Conservation (phyloP, 2,113 vertebrate species). For the Varanus komodoensis region DNA sequence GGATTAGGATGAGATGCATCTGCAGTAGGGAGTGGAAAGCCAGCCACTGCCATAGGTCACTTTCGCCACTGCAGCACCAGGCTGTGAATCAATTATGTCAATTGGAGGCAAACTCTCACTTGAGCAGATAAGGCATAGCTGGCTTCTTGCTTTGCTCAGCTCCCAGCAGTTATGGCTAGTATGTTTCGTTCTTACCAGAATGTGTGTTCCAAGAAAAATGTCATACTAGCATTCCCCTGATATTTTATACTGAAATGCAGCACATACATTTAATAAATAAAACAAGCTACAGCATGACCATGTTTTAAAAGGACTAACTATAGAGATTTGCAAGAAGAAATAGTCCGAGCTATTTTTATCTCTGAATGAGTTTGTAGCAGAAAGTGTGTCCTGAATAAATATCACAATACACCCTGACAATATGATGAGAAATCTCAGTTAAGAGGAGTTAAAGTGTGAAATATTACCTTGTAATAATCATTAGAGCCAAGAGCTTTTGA, state of each 20-base stretch:
- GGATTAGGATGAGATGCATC: not conserved
- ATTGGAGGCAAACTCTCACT: not conserved
- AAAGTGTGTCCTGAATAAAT: not conserved
- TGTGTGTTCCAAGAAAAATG: not conserved
- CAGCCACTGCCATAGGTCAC: no score
- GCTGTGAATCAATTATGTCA: not conserved
- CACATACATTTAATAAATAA: not conserved
- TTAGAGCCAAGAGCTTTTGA: conserved; percentile 92
- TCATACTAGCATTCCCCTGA: not conserved
- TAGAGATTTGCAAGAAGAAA: not conserved
- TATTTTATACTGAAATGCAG: not conserved
- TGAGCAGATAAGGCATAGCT: not conserved
- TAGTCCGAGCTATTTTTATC: not conserved
- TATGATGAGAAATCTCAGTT: not conserved
- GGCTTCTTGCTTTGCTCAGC: not conserved
- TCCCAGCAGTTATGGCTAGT: not conserved
- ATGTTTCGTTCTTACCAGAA: not conserved
- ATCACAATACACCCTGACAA: not conserved
- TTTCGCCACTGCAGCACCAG: not conserved
- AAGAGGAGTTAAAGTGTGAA: not conserved
- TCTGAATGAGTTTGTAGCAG: not conserved
- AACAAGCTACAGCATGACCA: not conserved
- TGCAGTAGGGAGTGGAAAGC: not conserved
- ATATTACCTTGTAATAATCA: conserved; percentile 86
- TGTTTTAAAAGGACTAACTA: not conserved